phyloP scores from a whole-genome alignment of 2,888 invertebrate species.

The Embidobia sp. region DNA sequence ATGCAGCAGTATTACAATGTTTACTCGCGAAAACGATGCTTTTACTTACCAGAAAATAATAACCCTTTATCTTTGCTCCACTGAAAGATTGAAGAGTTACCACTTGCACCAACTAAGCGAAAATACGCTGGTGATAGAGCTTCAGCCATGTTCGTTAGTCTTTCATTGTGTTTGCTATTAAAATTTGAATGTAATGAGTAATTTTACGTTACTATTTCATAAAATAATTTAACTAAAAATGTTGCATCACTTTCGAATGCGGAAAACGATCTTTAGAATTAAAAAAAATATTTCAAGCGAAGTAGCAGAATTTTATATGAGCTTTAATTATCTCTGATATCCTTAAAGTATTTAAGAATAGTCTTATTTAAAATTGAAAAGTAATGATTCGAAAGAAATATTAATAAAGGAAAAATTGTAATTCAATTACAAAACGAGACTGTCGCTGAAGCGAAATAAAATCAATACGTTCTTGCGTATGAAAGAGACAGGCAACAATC shows the following conservation, averaged over 20 bases:
- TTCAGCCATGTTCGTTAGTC: constrained; percentile 85
- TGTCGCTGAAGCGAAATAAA: constrained; percentile 1
- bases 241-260: too few relatives aligned
- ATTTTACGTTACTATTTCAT: not conserved
- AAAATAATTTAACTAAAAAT: not conserved
- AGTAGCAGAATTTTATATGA: too few relatives aligned
- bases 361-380: too few relatives aligned
- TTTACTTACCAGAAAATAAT: constrained; percentile 76
- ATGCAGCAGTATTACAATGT: too few relatives aligned
- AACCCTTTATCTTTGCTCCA: constrained; percentile 65
- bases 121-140: constrained; percentile 88
- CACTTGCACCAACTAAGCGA: constrained; percentile 87
- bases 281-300: too few relatives aligned
- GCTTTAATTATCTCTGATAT: too few relatives aligned
- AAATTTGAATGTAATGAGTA: constrained; percentile 7
- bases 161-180: constrained; percentile 69
- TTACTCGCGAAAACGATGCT: too few relatives aligned
- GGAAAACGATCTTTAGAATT: too few relatives aligned
- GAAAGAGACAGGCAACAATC: too few relatives aligned
- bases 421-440: not conserved
- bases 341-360: too few relatives aligned
- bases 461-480: constrained; percentile 13
- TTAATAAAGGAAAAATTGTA: too few relatives aligned
- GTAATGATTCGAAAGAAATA: too few relatives aligned
- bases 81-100: constrained; percentile 79